phyloP scores from a whole-genome alignment of 2,113 vertebrate genomes.

The Leucopternis melanops region DNA sequence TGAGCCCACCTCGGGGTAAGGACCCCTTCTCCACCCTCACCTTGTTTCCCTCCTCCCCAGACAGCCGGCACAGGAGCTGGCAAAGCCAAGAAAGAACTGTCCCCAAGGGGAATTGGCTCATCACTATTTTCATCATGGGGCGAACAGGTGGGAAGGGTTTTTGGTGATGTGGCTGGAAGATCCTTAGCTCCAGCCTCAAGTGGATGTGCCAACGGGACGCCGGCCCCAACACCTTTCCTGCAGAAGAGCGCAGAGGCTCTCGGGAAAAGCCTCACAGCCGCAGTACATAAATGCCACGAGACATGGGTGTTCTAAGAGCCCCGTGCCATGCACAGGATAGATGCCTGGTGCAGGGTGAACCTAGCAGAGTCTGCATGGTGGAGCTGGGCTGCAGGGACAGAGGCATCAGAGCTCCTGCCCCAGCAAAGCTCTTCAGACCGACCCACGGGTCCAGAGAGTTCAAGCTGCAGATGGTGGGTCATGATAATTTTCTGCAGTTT shows the following conservation, averaged over 20 bases:
- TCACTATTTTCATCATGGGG: no score
- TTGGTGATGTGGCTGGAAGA: neutral
- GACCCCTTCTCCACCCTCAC: no score
- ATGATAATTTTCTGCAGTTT: neutral
- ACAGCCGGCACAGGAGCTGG: no score
- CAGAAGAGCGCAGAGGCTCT: neutral
- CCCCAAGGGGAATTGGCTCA: no score
- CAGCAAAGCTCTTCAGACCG: neutral
- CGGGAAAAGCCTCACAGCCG: rapidly evolving
- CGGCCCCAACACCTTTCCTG: neutral
- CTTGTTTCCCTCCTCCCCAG: no score
- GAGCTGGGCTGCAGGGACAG: neutral
- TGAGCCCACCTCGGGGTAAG: no score
- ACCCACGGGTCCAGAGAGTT: rapidly evolving
- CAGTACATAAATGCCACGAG: neutral
- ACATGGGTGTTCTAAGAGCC: rapidly evolving
- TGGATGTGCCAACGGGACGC: rapidly evolving
- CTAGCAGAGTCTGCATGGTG: neutral
- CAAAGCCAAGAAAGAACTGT: no score
- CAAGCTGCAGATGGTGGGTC: neutral
- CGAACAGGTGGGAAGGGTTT: no score
- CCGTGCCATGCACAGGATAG: rapidly evolving
- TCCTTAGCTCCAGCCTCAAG: neutral
- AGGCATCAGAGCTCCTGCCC: neutral
- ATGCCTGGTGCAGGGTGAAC: neutral